phyloP scores from a whole-genome alignment of 2,113 vertebrate species.

The Cyrtonyx montezumae region DNA sequence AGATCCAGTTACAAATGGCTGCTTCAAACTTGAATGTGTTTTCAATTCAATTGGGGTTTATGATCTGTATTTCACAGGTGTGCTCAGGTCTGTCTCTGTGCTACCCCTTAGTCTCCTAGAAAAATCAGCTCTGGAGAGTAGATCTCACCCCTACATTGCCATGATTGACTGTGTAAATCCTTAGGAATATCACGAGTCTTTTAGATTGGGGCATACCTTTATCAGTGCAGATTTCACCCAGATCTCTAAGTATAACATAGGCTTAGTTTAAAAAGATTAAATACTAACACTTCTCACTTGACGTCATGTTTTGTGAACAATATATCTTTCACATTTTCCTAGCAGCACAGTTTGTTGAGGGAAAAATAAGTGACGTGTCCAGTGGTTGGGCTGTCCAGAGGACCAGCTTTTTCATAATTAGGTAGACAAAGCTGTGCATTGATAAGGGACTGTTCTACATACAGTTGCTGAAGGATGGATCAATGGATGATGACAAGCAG shows the following conservation, averaged over 20 bases:
- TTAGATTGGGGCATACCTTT: background rate
- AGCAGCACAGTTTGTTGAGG: background rate
- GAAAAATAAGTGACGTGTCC: fast-evolving
- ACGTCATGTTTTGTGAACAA: fast-evolving
- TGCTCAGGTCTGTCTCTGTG: background rate
- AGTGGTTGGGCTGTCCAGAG: background rate
- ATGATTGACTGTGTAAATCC: background rate
- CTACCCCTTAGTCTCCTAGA: background rate
- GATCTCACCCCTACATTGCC: background rate
- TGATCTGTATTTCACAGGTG: background rate
- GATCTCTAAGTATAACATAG: background rate
- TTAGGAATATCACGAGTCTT: background rate
- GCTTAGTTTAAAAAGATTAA: background rate
- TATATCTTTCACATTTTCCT: fast-evolving
- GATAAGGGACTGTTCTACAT: fast-evolving
- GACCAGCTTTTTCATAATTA: fast-evolving
- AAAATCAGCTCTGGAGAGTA: background rate
- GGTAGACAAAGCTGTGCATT: background rate
- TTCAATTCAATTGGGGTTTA: background rate
- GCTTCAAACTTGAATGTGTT: background rate
- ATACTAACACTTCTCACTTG: background rate
- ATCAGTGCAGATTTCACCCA: background rate
- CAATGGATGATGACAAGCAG: fast-evolving
- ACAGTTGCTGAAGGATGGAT: background rate
- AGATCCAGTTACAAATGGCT: background rate